A percentile compares a stretch with the other conserved stretches of the same genome.
Evolutionary conservation across 2,113 vertebrate genomes (phyloP).

Genomic region (Malurus cyaneus): DNA sequence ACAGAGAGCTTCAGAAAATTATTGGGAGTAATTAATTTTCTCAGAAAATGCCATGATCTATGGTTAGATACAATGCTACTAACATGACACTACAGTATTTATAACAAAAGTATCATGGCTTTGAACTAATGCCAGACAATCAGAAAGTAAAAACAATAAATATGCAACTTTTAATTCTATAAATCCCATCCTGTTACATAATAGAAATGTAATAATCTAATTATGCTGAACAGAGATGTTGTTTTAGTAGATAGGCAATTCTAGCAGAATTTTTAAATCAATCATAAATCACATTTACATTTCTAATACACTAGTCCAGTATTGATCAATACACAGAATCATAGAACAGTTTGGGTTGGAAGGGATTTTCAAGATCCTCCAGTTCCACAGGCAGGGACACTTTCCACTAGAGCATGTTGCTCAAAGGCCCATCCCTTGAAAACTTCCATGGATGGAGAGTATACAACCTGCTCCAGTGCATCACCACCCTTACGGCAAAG

Average conservation of each 20-base stretch:
- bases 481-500: not conserved
- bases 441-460: no score
- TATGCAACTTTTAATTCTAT: not conserved
- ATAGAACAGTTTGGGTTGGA: not conserved
- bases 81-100: not conserved
- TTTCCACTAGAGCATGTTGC: not conserved
- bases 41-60: not conserved
- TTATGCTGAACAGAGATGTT: not conserved
- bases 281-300: not conserved
- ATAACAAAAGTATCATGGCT: not conserved
- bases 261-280: not conserved
- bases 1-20: not conserved
- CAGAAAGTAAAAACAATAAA: not conserved
- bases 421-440: not conserved
- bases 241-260: not conserved
- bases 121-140: not conserved
- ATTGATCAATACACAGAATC: not conserved
- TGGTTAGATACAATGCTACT: not conserved
- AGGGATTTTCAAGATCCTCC: not conserved
- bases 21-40: not conserved
- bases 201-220: not conserved
- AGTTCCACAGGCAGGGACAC: not conserved
- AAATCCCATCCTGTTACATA: not conserved
- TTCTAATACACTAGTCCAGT: not conserved
- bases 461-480: not conserved